A percentile compares a stretch with the other conserved stretches of the same genome.
Evolutionary conservation across 2,113 vertebrate genomes (phyloP).

Genomic region (Furnarius figulus): DNA sequence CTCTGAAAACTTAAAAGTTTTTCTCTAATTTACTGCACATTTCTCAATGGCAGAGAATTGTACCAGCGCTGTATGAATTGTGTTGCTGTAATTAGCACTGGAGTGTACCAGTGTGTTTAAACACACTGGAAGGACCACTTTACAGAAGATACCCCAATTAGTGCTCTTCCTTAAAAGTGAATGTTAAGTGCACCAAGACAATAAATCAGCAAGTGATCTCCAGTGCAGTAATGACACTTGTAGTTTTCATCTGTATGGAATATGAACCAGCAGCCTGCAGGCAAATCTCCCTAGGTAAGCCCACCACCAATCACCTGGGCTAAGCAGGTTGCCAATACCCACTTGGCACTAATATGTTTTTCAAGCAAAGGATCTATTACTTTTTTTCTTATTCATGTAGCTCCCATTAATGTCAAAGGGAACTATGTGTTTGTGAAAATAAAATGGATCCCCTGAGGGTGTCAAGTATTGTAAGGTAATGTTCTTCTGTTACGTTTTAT

Average conservation of each 20-base stretch:
- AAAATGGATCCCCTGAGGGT: constrained; percentile 49
- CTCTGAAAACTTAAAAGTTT: background rate
- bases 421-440: constrained; percentile 32
- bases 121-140: background rate
- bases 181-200: background rate
- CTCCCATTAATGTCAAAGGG: constrained; percentile 54
- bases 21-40: background rate
- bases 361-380: constrained; percentile 16
- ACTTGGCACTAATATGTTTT: background rate
- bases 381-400: constrained; percentile 28
- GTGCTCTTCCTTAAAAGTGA: background rate
- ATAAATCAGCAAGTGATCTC: background rate
- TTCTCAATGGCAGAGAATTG: background rate
- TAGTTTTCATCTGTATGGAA: background rate
- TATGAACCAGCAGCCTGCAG: background rate
- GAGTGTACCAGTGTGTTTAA: background rate
- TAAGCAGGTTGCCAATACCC: constrained; percentile 30
- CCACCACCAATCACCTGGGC: background rate
- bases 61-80: background rate
- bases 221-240: background rate
- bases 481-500: constrained; percentile 58
- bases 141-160: background rate
- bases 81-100: background rate
- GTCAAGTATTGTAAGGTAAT: constrained; percentile 49
- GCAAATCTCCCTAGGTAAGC: background rate